Percentiles rank a stretch among this genome's conserved stretches.
These are phyloP conservation scores for Neria commutata DNA, from an alignment of 2,888 invertebrate species.

Conservation along the genomic window DNA sequence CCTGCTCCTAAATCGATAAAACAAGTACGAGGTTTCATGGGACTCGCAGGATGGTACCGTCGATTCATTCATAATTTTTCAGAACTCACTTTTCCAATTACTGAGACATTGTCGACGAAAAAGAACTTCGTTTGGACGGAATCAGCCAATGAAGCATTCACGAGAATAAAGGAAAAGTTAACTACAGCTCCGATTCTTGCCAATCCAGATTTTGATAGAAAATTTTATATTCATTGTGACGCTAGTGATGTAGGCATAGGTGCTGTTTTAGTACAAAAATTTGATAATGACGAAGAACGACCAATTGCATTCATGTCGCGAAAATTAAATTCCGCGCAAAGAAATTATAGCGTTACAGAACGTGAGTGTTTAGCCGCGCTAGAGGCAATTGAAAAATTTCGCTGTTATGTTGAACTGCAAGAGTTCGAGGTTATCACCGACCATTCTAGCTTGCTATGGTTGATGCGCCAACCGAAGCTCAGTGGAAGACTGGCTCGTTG, in stretches of 20 bases:
- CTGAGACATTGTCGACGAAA: background rate
- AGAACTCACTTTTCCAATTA: background rate
- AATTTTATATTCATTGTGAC: constrained; percentile 24
- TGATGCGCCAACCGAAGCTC: constrained; percentile 11
- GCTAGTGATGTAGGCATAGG: constrained; percentile 8
- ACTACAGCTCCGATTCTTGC: too few species aligned
- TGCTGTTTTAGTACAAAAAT: constrained; percentile 5
- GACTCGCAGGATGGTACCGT: constrained; percentile 15
- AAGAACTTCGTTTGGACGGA: background rate
- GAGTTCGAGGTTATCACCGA: constrained; percentile 19
- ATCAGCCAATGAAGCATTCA: too few species aligned
- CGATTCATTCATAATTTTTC: constrained; percentile 14
- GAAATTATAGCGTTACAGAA: constrained; percentile 17
- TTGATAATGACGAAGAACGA: constrained; percentile 4
- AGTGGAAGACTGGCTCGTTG: constrained; percentile 12
- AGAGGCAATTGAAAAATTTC: constrained; percentile 20
- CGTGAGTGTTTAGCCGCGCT: constrained; percentile 21
- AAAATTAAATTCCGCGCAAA: constrained; percentile 10
- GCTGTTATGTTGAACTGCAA: constrained; percentile 20
- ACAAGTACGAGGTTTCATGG: constrained; percentile 13
- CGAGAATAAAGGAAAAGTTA: too few species aligned
- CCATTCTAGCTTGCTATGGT: constrained; percentile 21
- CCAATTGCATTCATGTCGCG: constrained; percentile 22
- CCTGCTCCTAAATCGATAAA: constrained; percentile 12
- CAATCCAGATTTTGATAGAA: too few species aligned